Conservation (phyloP, 2,888 invertebrate genomes). For the Lycaena phlaeas region DNA sequence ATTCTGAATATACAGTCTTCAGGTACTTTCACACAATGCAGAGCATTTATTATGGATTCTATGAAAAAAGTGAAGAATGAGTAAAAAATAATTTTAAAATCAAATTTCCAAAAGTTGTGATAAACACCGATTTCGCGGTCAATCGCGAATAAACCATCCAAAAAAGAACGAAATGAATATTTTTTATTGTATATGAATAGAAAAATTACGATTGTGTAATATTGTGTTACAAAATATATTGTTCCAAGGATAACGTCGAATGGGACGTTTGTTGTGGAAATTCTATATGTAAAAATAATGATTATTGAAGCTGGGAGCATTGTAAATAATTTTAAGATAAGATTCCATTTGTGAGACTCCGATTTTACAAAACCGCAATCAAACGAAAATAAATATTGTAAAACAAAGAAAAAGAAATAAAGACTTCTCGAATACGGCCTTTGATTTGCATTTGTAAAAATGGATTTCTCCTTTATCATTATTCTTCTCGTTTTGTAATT, state of each 20-base stretch:
- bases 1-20: no score
- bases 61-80: neutral
- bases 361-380: constrained; percentile 11
- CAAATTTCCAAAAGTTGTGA: neutral
- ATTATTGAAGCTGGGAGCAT: no score
- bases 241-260: neutral
- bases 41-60: neutral
- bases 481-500: no score
- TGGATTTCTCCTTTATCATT: no score
- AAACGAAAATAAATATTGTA: constrained; percentile 7
- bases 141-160: neutral
- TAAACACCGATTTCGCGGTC: neutral
- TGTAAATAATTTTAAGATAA: neutral
- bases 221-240: neutral
- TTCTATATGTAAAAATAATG: neutral
- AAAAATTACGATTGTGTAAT: neutral
- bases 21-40: no score
- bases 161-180: neutral
- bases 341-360: neutral
- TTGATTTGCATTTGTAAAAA: no score
- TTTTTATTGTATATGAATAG: neutral
- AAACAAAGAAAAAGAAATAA: constrained; percentile 6
- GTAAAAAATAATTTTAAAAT: neutral
- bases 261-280: neutral
- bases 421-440: neutral